Evolutionary conservation across 2,797 vertebrate species (phyloP), one percentile per base, ranked within the genome.

Genomic region (Hipposideros larvatus): DNA sequence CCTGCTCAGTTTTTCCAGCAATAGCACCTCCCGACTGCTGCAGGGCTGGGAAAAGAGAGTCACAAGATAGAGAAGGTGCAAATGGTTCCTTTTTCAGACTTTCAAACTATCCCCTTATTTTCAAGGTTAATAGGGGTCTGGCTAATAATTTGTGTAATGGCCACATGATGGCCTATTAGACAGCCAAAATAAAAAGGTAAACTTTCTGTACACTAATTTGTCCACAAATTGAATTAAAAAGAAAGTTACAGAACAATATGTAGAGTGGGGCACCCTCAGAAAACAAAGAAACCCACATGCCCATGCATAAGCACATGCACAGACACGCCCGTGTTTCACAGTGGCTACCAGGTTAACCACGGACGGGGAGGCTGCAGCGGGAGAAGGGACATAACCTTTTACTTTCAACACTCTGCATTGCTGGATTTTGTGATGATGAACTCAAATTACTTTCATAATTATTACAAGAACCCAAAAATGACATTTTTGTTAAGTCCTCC

Each of bases 371-470:
- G 26, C 46, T 78, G 28, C 43, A 11, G 1, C 0, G 0, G 21
- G 53, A 73, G 68, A 59, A 68, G 63, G 15, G n/a, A 43, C 7
- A 14, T 7, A 14, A 66, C 1, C 51, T 71, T 87, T 59, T 21
- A 83, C 73, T 87, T 79, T 74, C 74, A 51, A 61, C 11, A 9
- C 10, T 61, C 48, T 61, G 65, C 11, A 46, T 10, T 51, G 57
- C 53, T 31, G 74, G 53, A 61, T 79, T 88, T 80, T 86, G 21
- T 85, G 31, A 88, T 28, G 83, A 87, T 26, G 16, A 57, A 89
- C 59, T 96, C 70, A 75, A 94, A 65, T 94, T 61, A 94, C 79
- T 85, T 92, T 80, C 57, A 74, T 68, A 71, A 61, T 71, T 65
- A 61, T 71, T 65, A 87, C 4, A 90, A 86, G 66, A 87, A 57